Evolutionary conservation across 2,797 vertebrate species (phyloP), one percentile per base, ranked within the genome.

Genomic region (Epinephelus malabaricus): DNA sequence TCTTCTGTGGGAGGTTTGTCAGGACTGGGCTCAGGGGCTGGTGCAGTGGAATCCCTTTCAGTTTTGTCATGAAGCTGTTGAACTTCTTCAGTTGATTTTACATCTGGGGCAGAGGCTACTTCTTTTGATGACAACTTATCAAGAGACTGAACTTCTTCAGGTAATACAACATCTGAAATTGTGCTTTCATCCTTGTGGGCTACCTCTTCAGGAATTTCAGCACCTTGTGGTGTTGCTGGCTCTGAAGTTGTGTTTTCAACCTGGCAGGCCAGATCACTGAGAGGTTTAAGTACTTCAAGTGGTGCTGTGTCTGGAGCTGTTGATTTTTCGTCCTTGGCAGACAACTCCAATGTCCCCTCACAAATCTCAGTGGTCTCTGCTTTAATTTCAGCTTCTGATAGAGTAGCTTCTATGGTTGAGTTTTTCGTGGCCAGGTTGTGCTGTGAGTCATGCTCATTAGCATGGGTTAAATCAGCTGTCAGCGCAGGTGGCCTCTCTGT

Each of bases 1-100:
- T 84, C 81, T 38, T 90, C 80, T 75, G 62, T 55, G 27, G 54
- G 56, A 80, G 53, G 19, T 70, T 70, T 76, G 27, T 76, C 40
- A 76, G 64, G 58, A 82, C 43, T 79, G 1, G 49, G n/a, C 40
- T 92, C 75, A 58, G 34, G 10, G n/a, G 21, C 17, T 66, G 86
- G 63, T 60, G 27, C 8, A 49, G 30, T 19, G 46, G 49, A 17
- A 64, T 86, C 77, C 11, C 2, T 81, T 82, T 82, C 58, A 43
- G 6, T 53, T 76, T 83, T 69, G 0, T 87, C 80, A 25, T 70
- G 27, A 72, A 64, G 23, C 12, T 75, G 60, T 65, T 87, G 55
- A 51, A 62, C 34, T 49, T 7, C 62, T 73, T 82, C 80, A 51
- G 50, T 30, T 18, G 74, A 70, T 81, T 79, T 71, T 51, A 46